phyloP scores from a whole-genome alignment of 2,797 vertebrate genomes.

The Australoheros facetus region DNA sequence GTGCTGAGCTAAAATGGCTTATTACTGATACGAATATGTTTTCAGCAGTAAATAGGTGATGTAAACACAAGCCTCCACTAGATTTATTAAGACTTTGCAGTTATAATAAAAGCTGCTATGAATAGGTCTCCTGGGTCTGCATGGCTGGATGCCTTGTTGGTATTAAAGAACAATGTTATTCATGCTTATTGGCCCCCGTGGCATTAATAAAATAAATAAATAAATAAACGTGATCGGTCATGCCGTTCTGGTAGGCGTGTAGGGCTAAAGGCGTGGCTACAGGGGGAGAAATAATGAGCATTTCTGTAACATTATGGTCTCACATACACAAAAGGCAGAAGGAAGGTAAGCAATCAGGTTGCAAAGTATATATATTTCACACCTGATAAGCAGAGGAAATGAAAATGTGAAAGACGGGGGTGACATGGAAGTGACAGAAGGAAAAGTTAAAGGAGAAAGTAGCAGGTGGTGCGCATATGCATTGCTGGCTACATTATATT shows the following conservation, averaged over 20 bases:
- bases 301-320: constrained; percentile 22
- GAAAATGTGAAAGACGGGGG: constrained; percentile 20
- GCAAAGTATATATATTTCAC: constrained; percentile 47
- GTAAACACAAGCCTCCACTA: background rate
- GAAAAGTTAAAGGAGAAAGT: constrained; percentile 26
- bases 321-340: constrained; percentile 12
- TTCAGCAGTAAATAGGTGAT: background rate
- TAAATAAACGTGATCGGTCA: constrained; percentile 12
- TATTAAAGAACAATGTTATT: constrained; percentile 16
- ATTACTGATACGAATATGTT: background rate
- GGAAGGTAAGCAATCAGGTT: constrained; percentile 27
- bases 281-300: constrained; percentile 54
- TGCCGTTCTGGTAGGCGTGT: constrained; percentile 27
- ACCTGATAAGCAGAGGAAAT: constrained; percentile 48
- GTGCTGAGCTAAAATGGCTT: background rate
- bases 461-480: constrained; percentile 4
- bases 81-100: constrained; percentile 14
- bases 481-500: constrained; percentile 16
- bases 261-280: constrained; percentile 32
- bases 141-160: background rate
- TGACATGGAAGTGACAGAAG: constrained; percentile 11
- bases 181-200: constrained; percentile 7
- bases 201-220: constrained; percentile 30
- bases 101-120: constrained; percentile 24
- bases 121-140: constrained; percentile 3